These are phyloP conservation scores for zebrafish (Danio rerio) DNA, from an alignment of 2,113 vertebrate species.

Conservation along the genomic window GRCz12tu NC_133197.1:19396001-19396500, in stretches of 20 bases:
- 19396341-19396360: conserved; percentile 85
- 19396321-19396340: conserved; percentile 80
- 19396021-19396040: background rate
- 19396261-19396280: background rate
- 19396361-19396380: conserved; percentile 77
- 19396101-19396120: conserved; percentile 34
- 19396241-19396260: background rate
- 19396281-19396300: background rate
- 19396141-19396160: background rate
- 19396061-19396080: conserved; percentile 24
- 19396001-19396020: background rate
- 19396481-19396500: background rate
- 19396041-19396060: conserved; percentile 9
- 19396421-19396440: conserved; percentile 74
- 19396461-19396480: background rate
- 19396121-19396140: background rate
- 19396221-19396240: background rate
- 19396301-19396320: background rate
- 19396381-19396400: conserved; percentile 86
- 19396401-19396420: conserved; percentile 80
- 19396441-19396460: background rate
- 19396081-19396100: background rate
- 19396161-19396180: background rate
- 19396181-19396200: background rate
- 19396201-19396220: background rate